Conservation (phyloP, 2,797 vertebrate species). For the Dendrocincla tyrannina region DNA sequence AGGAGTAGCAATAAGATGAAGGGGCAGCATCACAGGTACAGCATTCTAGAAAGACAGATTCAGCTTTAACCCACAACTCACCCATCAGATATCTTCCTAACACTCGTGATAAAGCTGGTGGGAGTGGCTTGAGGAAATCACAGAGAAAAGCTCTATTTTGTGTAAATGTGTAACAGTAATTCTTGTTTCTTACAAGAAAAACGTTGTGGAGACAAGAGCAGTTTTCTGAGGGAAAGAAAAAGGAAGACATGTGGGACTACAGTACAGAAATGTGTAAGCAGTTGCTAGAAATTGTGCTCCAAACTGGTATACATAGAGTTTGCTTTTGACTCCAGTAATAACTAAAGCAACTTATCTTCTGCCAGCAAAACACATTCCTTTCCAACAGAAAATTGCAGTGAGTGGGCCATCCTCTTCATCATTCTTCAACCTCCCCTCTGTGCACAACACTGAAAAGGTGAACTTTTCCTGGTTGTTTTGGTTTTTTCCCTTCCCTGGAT, state of each 20-base stretch:
- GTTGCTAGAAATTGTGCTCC: not conserved
- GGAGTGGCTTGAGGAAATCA: not conserved
- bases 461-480: not conserved
- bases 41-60: not conserved
- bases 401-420: not conserved
- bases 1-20: not conserved
- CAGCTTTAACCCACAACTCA: not conserved
- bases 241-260: not conserved
- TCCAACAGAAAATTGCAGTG: constrained; percentile 21
- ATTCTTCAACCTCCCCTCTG: not conserved
- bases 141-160: not conserved
- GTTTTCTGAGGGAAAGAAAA: not conserved
- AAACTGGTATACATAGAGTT: not conserved
- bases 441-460: not conserved
- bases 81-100: not conserved
- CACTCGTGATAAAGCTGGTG: not conserved
- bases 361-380: constrained; percentile 4
- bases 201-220: not conserved
- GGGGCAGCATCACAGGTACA: not conserved
- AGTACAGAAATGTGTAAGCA: not conserved
- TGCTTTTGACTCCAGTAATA: constrained; percentile 9
- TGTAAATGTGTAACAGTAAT: not conserved
- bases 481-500: not conserved
- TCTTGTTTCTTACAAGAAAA: not conserved
- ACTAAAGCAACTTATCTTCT: not conserved